Evolutionary conservation across 2,888 invertebrate genomes (phyloP), one percentile per base, ranked within the genome.

Genomic region (Plusia festucae): DNA sequence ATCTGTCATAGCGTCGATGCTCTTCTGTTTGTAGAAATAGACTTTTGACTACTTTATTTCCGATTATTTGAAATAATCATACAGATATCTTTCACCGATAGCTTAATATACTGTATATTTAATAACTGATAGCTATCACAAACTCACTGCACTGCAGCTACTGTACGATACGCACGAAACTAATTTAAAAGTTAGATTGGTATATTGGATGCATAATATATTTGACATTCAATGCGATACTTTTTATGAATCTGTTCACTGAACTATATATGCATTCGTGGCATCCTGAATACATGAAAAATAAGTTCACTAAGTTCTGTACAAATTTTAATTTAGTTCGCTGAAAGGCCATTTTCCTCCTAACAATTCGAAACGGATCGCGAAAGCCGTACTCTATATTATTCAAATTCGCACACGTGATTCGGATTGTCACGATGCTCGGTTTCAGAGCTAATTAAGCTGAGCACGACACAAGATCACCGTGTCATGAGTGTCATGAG

Each of bases 361-460:
- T 70, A 61, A 70, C 61, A 65, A 72, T 67, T 53, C 66, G 56
- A 70, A 70, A 46, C 59, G 20, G 57, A 61, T 65, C 73, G 69
- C 56, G 22, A 73, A 65, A 69, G 61, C 34, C 11, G 40, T 24
- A 40, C 70, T 65, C 62, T 58, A 76, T 76, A 73, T 79, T 73
- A 76, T 78, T 71, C 80, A 87, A 86, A 87, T 86, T 80, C 79
- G 79, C 82, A 82, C 80, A 84, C 83, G 78, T 79, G 80, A 82
- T 65, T 56, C 63, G 58, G 68, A 79, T 81, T 81, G 77, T 76
- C 77, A 75, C 77, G 79, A 71, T 70, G 68, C 72, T 76, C 24
- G 65, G 73, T 52, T 68, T 64, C 68, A 68, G 53, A 83, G 85
- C 88, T 93, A 93, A 93, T 93, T 92, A 93, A 90, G 86, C 82